Evolutionary conservation across 2,113 vertebrate genomes (phyloP), one percentile per base, ranked within the genome.

Genomic region (Isichthys henryi): DNA sequence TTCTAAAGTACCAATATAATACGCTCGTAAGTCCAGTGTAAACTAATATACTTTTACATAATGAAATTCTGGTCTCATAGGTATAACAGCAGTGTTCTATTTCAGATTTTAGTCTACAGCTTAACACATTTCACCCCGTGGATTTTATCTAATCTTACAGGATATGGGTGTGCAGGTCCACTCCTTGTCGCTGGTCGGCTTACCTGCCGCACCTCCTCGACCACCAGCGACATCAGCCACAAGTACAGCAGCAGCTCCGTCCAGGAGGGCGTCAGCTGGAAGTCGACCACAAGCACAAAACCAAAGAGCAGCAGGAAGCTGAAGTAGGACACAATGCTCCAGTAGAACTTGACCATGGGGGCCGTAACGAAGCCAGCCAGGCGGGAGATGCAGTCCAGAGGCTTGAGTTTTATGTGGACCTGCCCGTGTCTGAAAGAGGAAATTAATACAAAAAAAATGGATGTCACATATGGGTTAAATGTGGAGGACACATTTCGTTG

Each of bases 141-240:
- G 23, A 66, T 66, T 27, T 66, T 10, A 66, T 49, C 9, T 49
- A 8, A 11, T 52, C n/a, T 86, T 86, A 8, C 74, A 80, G 83
- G n/a, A 27, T 49, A 83, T 5, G 7, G 84, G 10, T 31, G n/a
- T 52, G 84, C 84, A 17, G 48, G 77, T 45, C 84, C 48, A 19
- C 13, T 15, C 10, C 46, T 86, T 88, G 82, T 45, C 6, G 48
- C 31, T 43, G 31, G 15, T 31, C 84, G 3, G 58, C 91, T 0
- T 92, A 99, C 98, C 97, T 99, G 98, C 85, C 98, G 95, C 70
- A 91, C 89, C 95, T 99, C 98, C 94, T 99, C 98, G 6, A 95
- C 97, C 93, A 98, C 97, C 91, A 99, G 93, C 0, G 98, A 96
- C 89, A 95, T 90, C 83, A 99, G 94, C 98, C 98, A 99, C 91